Conservation (phyloP, 2,797 vertebrate genomes). For the Gila robusta region DNA sequence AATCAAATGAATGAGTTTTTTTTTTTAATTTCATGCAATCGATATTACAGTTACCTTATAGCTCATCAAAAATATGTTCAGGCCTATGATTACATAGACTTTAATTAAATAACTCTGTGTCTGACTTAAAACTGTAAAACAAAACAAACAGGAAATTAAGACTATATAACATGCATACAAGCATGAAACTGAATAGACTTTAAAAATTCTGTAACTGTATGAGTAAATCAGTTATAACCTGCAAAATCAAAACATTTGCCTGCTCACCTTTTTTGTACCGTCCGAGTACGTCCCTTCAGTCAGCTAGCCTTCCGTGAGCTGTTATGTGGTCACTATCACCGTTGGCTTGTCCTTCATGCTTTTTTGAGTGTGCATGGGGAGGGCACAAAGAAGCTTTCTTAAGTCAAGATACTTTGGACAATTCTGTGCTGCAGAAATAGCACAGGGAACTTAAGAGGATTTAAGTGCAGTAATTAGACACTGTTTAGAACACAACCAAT, state of each 20-base stretch:
- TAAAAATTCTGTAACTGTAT: not conserved
- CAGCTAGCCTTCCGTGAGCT: slow-evolving; percentile 1
- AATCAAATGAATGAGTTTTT: not conserved
- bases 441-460: slow-evolving; percentile 93
- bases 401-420: slow-evolving; percentile 75
- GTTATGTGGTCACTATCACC: slow-evolving; percentile 38
- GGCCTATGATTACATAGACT: not conserved
- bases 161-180: not conserved
- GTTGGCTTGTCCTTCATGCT: slow-evolving; percentile 40
- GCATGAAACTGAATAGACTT: not conserved
- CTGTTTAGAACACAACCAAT: slow-evolving; percentile 68
- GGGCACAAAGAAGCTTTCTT: slow-evolving; percentile 78
- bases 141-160: not conserved
- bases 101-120: not conserved
- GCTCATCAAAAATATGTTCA: not conserved
- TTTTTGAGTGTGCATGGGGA: slow-evolving; percentile 73
- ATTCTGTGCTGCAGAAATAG: slow-evolving; percentile 90
- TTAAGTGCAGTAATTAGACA: slow-evolving; percentile 86
- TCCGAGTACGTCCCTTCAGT: slow-evolving; percentile 9
- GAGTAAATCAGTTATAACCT: not conserved
- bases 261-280: slow-evolving; percentile 41
- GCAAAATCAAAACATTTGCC: not conserved
- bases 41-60: not conserved
- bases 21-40: not conserved
- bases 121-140: not conserved